These are phyloP conservation scores for Athalia rosae DNA, from an alignment of 2,888 invertebrate genomes.

Conservation along the genomic window DNA sequence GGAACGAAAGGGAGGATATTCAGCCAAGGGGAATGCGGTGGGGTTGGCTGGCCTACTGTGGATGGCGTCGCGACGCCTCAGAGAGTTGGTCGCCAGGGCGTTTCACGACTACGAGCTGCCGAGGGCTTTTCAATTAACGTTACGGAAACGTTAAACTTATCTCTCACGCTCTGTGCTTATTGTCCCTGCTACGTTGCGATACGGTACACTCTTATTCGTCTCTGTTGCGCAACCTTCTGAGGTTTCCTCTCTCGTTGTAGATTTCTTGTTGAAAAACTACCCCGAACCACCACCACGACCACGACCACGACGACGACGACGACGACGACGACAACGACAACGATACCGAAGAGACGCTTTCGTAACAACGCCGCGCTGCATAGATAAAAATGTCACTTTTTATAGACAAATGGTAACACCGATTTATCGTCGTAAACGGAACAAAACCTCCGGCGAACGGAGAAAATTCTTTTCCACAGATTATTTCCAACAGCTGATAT, in stretches of 20 bases:
- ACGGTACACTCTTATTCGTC: slow-evolving; percentile 18
- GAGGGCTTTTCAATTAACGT: slow-evolving; percentile 42
- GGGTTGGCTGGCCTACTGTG: not conserved
- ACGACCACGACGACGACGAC: not conserved
- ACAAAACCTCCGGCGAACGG: not conserved
- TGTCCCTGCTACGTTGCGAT: slow-evolving; percentile 39
- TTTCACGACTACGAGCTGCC: slow-evolving; percentile 5
- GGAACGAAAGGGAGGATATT: not conserved
- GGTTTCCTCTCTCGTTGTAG: not conserved
- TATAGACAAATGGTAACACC: not conserved
- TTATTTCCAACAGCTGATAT: no score
- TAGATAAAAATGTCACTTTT: slow-evolving; percentile 30
- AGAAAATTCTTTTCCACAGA: not conserved
- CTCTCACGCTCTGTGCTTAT: slow-evolving; percentile 43
- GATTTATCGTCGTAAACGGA: not conserved
- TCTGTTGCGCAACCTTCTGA: slow-evolving; percentile 2
- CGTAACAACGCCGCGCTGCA: no score
- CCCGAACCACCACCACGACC: no score
- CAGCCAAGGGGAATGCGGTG: not conserved
- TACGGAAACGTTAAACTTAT: slow-evolving; percentile 42
- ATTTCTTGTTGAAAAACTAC: not conserved
- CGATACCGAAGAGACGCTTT: not conserved
- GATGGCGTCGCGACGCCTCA: slow-evolving; percentile 18
- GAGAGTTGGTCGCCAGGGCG: not conserved
- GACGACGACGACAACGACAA: not conserved